phyloP scores from a whole-genome alignment of 2,113 vertebrate species.

The Corydoras maculifer region DNA sequence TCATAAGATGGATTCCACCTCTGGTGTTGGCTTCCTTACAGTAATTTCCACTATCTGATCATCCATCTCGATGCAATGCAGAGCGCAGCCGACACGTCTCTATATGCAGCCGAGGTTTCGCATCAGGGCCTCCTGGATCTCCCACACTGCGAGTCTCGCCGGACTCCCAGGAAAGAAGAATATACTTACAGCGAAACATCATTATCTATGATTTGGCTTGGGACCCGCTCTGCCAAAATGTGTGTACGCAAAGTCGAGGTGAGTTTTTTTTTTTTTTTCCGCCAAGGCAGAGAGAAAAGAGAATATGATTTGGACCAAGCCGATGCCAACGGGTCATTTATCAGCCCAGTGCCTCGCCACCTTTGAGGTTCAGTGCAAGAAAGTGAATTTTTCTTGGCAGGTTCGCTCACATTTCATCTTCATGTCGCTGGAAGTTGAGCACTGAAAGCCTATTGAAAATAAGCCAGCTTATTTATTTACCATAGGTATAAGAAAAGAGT shows the following conservation, averaged over 20 bases:
- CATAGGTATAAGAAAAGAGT: constrained; percentile 40
- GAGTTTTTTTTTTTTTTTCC: constrained; percentile 30
- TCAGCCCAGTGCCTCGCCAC: constrained; percentile 48
- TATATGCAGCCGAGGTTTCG: constrained; percentile 30
- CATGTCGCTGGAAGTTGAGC: constrained; percentile 32
- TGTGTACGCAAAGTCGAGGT: constrained; percentile 43
- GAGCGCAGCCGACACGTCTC: constrained; percentile 15
- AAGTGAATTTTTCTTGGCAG: constrained; percentile 50
- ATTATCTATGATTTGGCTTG: constrained; percentile 47
- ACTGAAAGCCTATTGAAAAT: constrained; percentile 20
- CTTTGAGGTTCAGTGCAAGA: constrained; percentile 46
- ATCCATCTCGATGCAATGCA: constrained; percentile 21
- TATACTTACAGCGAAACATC: constrained; percentile 52
- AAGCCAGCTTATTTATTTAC: constrained; percentile 42
- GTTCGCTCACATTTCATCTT: constrained; percentile 34
- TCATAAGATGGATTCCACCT: constrained; percentile 37
- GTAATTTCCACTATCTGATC: constrained; percentile 32
- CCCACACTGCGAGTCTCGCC: constrained; percentile 19
- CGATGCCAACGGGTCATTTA: constrained; percentile 52
- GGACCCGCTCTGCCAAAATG: constrained; percentile 39
- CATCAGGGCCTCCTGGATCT: constrained; percentile 10
- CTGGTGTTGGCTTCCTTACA: constrained; percentile 18
- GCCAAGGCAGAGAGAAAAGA: constrained; percentile 25
- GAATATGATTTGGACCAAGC: constrained; percentile 49
- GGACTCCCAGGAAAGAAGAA: constrained; percentile 30